Conservation (phyloP, 2,113 vertebrate genomes). For the Montifringilla adamsi region DNA sequence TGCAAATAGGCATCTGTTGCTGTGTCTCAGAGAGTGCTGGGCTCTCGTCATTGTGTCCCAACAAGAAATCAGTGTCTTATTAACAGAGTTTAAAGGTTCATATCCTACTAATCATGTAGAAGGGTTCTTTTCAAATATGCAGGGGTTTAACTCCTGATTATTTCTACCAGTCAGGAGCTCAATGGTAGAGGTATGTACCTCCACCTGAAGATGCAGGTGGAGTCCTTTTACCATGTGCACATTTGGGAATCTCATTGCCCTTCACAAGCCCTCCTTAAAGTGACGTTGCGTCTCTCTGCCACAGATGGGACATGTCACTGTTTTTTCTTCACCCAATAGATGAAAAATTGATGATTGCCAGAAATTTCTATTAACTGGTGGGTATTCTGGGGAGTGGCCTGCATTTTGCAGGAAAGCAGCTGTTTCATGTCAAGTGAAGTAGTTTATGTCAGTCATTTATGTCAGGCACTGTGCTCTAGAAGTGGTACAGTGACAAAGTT, state of each 20-base stretch:
- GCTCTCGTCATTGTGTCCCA: background rate
- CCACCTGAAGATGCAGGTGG: background rate
- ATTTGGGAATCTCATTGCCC: background rate
- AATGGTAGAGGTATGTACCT: background rate
- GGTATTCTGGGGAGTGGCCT: too few species aligned
- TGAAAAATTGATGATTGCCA: background rate
- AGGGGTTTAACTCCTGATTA: background rate
- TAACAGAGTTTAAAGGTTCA: background rate
- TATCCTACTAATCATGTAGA: background rate
- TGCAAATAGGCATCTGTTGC: background rate
- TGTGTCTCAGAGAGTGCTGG: background rate
- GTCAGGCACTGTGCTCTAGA: background rate
- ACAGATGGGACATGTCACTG: background rate
- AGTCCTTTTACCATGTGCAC: background rate
- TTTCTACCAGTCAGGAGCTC: background rate
- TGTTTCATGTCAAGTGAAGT: background rate
- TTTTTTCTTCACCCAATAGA: background rate
- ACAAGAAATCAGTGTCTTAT: background rate
- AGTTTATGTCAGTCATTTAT: background rate
- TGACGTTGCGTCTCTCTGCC: background rate
- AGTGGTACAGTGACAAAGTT: background rate
- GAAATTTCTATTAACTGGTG: background rate
- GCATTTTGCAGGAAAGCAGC: background rate
- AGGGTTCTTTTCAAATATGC: background rate
- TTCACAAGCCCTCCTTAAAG: background rate